Percentiles rank a stretch among this genome's conserved stretches.
These are phyloP conservation scores for Heliothis virescens DNA, from an alignment of 1,140 invertebrate species.

Conservation along the genomic window DNA sequence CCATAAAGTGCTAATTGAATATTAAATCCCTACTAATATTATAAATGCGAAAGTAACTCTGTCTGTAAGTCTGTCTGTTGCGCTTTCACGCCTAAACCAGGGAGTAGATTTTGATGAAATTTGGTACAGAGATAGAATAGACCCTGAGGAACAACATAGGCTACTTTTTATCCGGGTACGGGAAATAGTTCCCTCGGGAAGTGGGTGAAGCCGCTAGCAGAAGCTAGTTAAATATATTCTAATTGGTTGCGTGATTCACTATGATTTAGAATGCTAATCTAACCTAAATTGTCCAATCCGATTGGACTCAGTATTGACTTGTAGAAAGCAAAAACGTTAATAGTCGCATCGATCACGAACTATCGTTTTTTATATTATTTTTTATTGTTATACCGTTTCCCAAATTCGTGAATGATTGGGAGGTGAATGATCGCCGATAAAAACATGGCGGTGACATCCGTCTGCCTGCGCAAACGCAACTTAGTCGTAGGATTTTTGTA, in stretches of 20 bases:
- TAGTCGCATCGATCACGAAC: constrained; percentile 66
- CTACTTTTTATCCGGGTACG: no score
- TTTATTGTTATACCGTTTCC: constrained; percentile 66
- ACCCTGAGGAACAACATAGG: no score
- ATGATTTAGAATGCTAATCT: constrained; percentile 15
- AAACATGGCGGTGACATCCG: constrained; percentile 50
- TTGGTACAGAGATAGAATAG: no score
- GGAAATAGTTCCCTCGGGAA: no score
- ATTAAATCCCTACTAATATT: no score
- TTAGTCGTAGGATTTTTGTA: not conserved
- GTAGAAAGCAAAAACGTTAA: constrained; percentile 59
- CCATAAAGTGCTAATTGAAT: constrained; percentile 33
- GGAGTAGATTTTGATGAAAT: no score
- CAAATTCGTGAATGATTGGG: constrained; percentile 55
- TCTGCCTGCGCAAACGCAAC: constrained; percentile 9
- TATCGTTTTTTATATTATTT: constrained; percentile 51
- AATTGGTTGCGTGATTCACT: constrained; percentile 5
- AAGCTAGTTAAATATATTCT: constrained; percentile 36
- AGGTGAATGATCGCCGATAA: constrained; percentile 69
- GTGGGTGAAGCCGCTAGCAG: no score
- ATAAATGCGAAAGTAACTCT: no score
- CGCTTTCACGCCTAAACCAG: no score
- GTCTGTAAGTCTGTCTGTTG: no score
- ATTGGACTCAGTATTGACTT: constrained; percentile 53
- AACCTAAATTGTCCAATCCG: constrained; percentile 21